These are phyloP conservation scores for Eriosoma lanigerum DNA, from an alignment of 1,140 invertebrate species.

Conservation along the genomic window DNA sequence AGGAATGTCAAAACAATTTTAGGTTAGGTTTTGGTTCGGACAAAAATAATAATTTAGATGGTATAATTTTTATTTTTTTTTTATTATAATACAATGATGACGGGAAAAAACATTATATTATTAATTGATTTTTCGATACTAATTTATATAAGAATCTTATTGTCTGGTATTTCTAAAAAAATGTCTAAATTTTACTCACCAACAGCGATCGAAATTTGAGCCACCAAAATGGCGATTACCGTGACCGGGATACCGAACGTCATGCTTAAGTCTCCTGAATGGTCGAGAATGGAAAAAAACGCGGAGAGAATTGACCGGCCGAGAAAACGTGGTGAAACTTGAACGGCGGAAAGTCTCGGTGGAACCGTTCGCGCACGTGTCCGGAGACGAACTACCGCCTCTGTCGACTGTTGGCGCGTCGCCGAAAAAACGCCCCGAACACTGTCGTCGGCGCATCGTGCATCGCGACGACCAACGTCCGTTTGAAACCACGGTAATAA, in stretches of 20 bases:
- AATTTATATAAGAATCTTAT: too few species aligned
- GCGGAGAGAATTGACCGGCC: not conserved
- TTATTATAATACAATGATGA: too few species aligned
- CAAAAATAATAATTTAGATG: too few species aligned
- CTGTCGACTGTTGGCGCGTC: not conserved
- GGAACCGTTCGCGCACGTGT: constrained; percentile 29
- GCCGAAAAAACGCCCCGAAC: not conserved
- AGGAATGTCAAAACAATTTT: too few species aligned
- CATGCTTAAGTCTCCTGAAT: too few species aligned
- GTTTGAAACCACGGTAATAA: not conserved
- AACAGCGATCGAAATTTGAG: not conserved
- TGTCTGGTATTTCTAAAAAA: too few species aligned
- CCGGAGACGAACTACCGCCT: constrained; percentile 26
- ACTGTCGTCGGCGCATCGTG: not conserved
- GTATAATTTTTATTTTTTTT: too few species aligned
- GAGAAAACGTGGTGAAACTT: not conserved
- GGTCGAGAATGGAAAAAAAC: too few species aligned
- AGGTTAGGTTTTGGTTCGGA: too few species aligned
- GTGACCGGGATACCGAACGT: not conserved
- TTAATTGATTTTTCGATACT: too few species aligned
- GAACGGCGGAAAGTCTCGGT: not conserved
- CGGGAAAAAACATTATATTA: too few species aligned
- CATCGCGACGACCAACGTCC: not conserved
- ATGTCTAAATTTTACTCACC: not conserved
- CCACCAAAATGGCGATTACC: not conserved